Base-by-base conservation (phyloP, 2,113 vertebrate genomes). In the Blennius ocellaris region DNA sequence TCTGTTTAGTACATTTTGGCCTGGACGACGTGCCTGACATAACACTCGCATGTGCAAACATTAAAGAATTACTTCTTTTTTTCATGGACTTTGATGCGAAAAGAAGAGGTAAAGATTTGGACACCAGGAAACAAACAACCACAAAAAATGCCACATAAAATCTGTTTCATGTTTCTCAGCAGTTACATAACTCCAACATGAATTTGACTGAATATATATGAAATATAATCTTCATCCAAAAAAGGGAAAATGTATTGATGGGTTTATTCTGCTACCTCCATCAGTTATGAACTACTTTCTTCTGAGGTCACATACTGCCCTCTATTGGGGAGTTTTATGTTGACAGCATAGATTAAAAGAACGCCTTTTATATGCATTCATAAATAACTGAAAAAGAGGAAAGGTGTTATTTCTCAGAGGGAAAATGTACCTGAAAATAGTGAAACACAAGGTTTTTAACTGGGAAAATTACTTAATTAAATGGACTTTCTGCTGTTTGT, bases 281-380 rank as follows among this genome's bases (percentile, higher is more conserved):
- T 30, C 21, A 30, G 2, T 30, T 30, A 30, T 30, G 21, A 4
- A 30, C 9, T 9, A 3, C 44, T n/a, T 30, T 37, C 40, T 69
- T 69, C 37, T 69, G n/a, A 86, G 60, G 66, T 76, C 30, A 30
- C 40, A 60, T 37, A 80, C 86, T 91, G 87, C 89, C 89, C 62
- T 70, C 89, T 89, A 56, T 73, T 82, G 89, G 37, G 62, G 0
- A 37, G 11, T 41, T 75, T 30, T 30, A 30, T 30, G 21, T 30
- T 30, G 21, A 30, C 21, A 30, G 2, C 4, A 30, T 30, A 30
- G 21, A 30, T 30, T 30, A 2, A 30, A 30, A 30, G 21, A 30
- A 30, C 21, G 2, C 21, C 4, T 30, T 30, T 30, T 30, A 4
- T 30, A 30, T 30, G 21, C 21, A 30, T 30, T 30, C 21, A 30